phyloP scores from a whole-genome alignment of 2,113 vertebrate species.

The Saccopteryx bilineata region DNA sequence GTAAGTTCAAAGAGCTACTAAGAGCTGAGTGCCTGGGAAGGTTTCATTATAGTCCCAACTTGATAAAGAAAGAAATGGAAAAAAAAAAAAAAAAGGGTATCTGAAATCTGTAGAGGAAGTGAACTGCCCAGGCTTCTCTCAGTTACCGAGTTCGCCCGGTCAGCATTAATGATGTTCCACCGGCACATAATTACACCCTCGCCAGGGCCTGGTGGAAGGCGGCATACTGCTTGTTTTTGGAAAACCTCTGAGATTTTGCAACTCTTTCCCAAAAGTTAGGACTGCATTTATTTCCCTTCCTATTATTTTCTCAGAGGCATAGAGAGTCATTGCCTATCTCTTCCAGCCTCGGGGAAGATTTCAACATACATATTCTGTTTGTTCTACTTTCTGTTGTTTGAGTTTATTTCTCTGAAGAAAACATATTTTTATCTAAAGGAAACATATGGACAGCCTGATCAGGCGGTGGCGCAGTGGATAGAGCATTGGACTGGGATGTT shows the following conservation, averaged over 20 bases:
- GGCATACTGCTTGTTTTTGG: not conserved
- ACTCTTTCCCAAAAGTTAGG: constrained; percentile 51
- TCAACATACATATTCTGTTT: not conserved
- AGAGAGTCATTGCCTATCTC: not conserved
- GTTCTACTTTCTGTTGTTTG: constrained; percentile 14
- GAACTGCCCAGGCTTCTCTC: constrained; percentile 22
- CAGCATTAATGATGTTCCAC: constrained; percentile 59
- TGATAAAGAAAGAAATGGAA: constrained; percentile 57
- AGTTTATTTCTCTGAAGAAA: not conserved
- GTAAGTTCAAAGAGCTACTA: constrained; percentile 62
- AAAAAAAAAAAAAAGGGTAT: not conserved
- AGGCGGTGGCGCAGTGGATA: too few relatives aligned
- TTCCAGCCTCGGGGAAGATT: not conserved
- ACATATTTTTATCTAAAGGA: too few relatives aligned
- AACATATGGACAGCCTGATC: too few relatives aligned
- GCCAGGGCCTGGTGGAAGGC: constrained; percentile 6
- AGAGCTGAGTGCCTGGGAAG: constrained; percentile 60
- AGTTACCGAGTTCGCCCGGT: not conserved
- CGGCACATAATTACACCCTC: constrained; percentile 64
- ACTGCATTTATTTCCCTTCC: constrained; percentile 56
- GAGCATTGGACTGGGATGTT: too few relatives aligned
- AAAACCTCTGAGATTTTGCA: constrained; percentile 4
- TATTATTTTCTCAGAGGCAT: constrained; percentile 53
- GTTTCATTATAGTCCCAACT: constrained; percentile 47
- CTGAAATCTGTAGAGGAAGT: not conserved